phyloP scores from a whole-genome alignment of 2,113 vertebrate genomes.

The Pipa parva region DNA sequence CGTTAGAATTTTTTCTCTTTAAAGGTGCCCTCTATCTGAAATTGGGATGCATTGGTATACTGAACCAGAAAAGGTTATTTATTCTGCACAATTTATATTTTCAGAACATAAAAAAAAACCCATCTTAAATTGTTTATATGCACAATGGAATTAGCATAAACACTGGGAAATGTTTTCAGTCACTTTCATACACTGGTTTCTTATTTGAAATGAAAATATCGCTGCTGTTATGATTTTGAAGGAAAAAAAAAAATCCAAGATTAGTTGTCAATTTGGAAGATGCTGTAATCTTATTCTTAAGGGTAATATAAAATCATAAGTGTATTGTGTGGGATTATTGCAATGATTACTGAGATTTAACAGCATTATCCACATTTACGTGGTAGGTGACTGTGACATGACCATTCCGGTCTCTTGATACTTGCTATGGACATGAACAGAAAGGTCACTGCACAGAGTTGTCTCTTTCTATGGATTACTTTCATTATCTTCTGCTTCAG shows the following conservation, averaged over 20 bases:
- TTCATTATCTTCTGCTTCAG: slow-evolving; percentile 22
- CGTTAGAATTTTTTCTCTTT: slow-evolving; percentile 26
- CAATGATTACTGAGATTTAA: slow-evolving; percentile 3
- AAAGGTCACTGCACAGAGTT: slow-evolving; percentile 22
- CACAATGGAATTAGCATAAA: neutral
- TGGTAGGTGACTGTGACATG: neutral
- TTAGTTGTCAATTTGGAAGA: no score
- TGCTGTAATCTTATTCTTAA: no score
- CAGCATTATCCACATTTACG: no score
- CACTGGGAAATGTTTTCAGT: no score
- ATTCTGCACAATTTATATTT: no score
- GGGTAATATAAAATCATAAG: no score
- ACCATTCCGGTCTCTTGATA: slow-evolving; percentile 4
- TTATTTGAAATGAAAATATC: no score
- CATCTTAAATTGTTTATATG: neutral
- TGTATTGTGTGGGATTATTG: no score
- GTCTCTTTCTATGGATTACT: slow-evolving; percentile 20
- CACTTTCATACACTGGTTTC: no score
- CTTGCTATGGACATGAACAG: slow-evolving; percentile 12
- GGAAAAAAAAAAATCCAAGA: no score
- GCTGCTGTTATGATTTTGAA: no score
- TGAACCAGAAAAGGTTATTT: neutral
- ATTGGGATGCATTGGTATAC: slow-evolving; percentile 3
- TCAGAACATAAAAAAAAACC: neutral
- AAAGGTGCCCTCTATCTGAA: slow-evolving; percentile 39